phyloP scores from a whole-genome alignment of 2,113 vertebrate species.

The Cyanistes caeruleus region DNA sequence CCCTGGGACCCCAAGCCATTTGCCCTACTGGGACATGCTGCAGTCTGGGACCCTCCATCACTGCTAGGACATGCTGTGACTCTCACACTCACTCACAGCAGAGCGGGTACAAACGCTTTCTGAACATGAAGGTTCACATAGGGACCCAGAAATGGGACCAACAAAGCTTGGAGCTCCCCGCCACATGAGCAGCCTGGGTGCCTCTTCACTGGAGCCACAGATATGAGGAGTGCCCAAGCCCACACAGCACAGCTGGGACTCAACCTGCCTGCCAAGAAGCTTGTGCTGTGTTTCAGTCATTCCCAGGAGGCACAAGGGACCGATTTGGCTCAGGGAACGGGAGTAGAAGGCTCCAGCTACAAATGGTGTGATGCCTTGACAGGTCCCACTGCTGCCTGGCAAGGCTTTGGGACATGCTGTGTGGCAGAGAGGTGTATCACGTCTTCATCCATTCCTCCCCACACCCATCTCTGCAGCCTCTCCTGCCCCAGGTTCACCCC shows the following conservation, averaged over 20 bases:
- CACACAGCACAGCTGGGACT: background rate
- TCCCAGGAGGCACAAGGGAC: background rate
- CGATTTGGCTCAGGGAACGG: rapidly evolving
- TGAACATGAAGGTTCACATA: background rate
- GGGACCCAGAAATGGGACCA: background rate
- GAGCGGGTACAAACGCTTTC: background rate
- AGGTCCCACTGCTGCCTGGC: background rate
- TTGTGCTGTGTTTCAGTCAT: background rate
- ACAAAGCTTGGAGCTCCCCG: background rate
- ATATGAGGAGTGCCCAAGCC: background rate
- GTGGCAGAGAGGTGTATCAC: background rate
- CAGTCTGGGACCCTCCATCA: background rate
- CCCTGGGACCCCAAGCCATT: background rate
- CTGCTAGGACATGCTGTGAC: background rate
- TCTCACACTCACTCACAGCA: background rate
- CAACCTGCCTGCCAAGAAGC: background rate
- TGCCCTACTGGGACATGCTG: background rate
- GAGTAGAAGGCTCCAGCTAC: slow-evolving; percentile 8
- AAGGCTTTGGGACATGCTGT: background rate
- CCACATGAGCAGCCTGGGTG: background rate
- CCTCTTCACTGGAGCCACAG: background rate
- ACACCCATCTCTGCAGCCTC: background rate
- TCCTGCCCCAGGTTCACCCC: background rate
- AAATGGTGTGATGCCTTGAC: background rate
- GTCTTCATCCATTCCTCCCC: background rate